Percentiles rank a stretch among this genome's conserved stretches.
Evolutionary conservation across 2,797 vertebrate genomes (phyloP).

Genomic region (Lemur catta): DNA sequence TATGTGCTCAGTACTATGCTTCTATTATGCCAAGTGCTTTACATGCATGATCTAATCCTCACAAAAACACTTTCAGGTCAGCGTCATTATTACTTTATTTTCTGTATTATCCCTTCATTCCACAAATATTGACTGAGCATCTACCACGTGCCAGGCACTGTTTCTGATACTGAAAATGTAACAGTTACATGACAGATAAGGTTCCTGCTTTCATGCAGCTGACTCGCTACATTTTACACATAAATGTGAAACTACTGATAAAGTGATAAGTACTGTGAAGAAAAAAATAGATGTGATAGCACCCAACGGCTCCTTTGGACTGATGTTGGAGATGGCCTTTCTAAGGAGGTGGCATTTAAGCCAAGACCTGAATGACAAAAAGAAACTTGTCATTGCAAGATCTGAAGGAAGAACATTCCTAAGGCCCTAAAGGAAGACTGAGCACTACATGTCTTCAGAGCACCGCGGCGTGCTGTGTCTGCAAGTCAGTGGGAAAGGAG

Average conservation of each 20-base stretch:
- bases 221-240: neutral
- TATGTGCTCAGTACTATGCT: neutral
- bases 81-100: neutral
- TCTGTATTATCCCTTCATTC: neutral
- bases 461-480: accelerated
- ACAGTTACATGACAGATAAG: neutral
- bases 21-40: neutral
- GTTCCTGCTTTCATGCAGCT: neutral
- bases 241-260: neutral
- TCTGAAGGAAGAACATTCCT: neutral
- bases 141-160: neutral
- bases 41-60: neutral
- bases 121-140: neutral
- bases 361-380: neutral
- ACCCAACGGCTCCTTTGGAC: neutral
- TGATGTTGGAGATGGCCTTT: neutral
- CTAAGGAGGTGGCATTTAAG: neutral
- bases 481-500: accelerated
- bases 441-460: neutral
- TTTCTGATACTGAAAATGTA: neutral
- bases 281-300: neutral
- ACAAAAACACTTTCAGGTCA: no score
- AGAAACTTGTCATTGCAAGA: neutral
- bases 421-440: neutral
- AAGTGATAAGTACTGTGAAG: neutral